A percentile compares a stretch with the other conserved stretches of the same genome.
Conservation (phyloP, 2,113 vertebrate genomes). For the mouse (Mus musculus) region DNA sequence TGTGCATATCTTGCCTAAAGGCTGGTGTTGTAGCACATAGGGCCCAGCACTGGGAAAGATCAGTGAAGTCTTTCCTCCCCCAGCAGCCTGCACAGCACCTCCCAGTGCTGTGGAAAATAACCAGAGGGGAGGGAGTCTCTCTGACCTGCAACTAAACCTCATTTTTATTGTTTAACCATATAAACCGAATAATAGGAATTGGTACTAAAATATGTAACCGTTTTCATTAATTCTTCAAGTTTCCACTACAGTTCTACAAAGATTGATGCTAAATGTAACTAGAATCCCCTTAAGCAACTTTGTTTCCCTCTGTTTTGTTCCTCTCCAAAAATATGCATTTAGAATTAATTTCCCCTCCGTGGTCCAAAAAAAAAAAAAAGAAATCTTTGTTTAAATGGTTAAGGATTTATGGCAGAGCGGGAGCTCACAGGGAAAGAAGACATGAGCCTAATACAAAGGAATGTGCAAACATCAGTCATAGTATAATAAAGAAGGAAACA, state of each 20-base stretch:
- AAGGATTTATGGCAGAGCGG: not conserved
- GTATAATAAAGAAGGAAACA: not conserved
- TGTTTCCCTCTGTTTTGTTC: not conserved
- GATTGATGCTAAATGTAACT: not conserved
- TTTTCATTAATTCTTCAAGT: not conserved
- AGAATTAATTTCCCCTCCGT: not conserved
- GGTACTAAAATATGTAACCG: not conserved
- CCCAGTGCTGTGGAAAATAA: not conserved
- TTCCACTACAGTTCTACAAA: not conserved
- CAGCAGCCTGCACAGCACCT: not conserved
- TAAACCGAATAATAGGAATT: not conserved
- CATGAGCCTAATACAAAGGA: constrained; percentile 10
- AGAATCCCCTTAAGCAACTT: not conserved
- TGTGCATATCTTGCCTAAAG: not conserved
- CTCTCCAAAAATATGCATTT: not conserved
- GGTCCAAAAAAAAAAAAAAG: not conserved
- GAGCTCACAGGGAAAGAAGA: not conserved
- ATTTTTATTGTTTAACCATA: constrained; percentile 17
- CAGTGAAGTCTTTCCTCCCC: not conserved
- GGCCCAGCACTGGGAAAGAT: not conserved
- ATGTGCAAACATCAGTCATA: not conserved
- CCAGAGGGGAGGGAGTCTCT: not conserved
- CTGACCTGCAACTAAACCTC: not conserved
- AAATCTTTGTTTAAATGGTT: not conserved
- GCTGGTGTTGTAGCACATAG: not conserved